These are phyloP conservation scores for Mesochorus sp. DNA, from an alignment of 2,888 invertebrate species.

Conservation along the genomic window DNA sequence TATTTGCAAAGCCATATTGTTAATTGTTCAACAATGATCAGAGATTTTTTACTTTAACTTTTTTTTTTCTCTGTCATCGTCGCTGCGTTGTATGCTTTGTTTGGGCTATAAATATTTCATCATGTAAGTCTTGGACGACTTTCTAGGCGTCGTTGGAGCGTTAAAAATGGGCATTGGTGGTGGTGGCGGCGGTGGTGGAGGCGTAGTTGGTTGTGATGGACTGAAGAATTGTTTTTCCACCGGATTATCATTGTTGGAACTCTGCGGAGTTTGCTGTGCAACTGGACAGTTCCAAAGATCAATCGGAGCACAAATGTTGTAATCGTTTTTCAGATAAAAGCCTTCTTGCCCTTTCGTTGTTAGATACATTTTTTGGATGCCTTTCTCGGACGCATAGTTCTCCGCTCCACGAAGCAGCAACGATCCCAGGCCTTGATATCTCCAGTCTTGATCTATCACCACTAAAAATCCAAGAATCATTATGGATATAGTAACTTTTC, in stretches of 20 bases:
- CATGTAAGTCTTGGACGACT: constrained; percentile 80
- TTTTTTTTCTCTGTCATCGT: constrained; percentile 13
- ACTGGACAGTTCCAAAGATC: constrained; percentile 75
- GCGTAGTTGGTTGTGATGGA: constrained; percentile 82
- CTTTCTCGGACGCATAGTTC: constrained; percentile 86
- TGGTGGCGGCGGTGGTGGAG: constrained; percentile 82
- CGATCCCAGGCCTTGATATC: constrained; percentile 91
- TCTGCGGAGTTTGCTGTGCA: constrained; percentile 59
- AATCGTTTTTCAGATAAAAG: constrained; percentile 90
- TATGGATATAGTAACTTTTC: background rate
- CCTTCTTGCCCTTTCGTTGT: constrained; percentile 89
- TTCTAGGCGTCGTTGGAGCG: constrained; percentile 33
- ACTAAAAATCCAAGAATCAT: constrained; percentile 82
- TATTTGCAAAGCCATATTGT: background rate
- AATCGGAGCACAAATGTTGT: constrained; percentile 87
- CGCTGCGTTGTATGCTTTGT: constrained; percentile 17
- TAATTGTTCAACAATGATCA: constrained; percentile 25
- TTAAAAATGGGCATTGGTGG: constrained; percentile 78
- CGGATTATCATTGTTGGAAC: constrained; percentile 51
- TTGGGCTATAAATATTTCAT: constrained; percentile 72
- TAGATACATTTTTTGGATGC: constrained; percentile 86
- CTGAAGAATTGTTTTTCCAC: constrained; percentile 66
- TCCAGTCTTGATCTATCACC: constrained; percentile 87
- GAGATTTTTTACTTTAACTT: too few relatives aligned
- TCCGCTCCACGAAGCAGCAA: constrained; percentile 89